Conservation (phyloP, 2,113 vertebrate genomes). For the Agelaius tricolor region DNA sequence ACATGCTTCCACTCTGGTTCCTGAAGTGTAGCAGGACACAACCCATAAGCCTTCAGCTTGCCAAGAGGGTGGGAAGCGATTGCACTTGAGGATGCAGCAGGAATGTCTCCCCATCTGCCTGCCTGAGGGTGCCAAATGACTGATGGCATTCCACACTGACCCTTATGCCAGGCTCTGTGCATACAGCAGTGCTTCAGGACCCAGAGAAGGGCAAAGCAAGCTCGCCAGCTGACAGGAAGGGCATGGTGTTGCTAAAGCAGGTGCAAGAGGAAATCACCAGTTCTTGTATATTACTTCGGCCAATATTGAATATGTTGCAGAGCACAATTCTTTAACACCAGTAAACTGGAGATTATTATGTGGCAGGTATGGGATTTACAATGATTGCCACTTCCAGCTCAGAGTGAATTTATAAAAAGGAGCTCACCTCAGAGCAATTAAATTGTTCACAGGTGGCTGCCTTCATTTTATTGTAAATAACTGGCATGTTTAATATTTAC, state of each 20-base stretch:
- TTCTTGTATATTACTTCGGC: background rate
- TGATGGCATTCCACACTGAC: background rate
- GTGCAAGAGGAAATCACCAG: background rate
- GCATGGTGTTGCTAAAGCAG: background rate
- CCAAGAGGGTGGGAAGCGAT: background rate
- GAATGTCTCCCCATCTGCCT: background rate
- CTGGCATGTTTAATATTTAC: background rate
- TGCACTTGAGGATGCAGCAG: background rate
- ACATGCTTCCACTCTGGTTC: background rate
- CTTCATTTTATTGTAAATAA: background rate
- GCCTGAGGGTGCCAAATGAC: background rate
- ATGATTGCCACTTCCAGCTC: background rate
- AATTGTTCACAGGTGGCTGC: background rate
- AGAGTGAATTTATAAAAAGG: background rate
- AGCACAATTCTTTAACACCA: background rate
- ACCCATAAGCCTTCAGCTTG: background rate
- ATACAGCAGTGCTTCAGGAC: background rate
- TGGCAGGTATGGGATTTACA: background rate
- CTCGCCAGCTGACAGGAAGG: background rate
- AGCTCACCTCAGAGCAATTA: background rate
- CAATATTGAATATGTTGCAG: background rate
- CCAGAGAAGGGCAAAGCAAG: background rate
- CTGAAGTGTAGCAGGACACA: background rate
- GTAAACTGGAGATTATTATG: background rate
- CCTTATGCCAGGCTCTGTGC: background rate